Evolutionary conservation across 2,888 invertebrate genomes (phyloP).

Genomic region (Globia sparganii): DNA sequence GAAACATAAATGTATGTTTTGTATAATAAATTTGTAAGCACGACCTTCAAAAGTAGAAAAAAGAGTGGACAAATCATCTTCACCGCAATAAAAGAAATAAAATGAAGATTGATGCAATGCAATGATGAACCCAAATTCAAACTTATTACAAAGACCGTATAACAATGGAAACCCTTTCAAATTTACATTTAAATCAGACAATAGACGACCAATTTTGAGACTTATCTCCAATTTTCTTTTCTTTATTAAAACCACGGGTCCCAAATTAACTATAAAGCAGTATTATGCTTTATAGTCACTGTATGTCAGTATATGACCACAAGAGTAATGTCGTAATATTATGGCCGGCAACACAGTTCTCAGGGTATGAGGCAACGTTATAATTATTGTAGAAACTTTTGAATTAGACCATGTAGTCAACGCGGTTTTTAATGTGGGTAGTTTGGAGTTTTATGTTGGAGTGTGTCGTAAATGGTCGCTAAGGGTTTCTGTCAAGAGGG

Average conservation of each 20-base stretch:
- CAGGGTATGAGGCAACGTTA: conserved; percentile 54
- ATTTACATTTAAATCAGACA: conserved; percentile 31
- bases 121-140: conserved; percentile 22
- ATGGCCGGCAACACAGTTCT: conserved; percentile 57
- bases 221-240: conserved; percentile 41
- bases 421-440: conserved; percentile 38
- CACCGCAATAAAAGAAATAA: background rate
- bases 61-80: background rate
- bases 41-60: background rate
- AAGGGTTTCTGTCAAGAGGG: background rate
- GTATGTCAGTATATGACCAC: conserved; percentile 47
- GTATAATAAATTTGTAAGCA: background rate
- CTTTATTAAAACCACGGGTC: background rate
- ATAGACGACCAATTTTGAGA: conserved; percentile 16
- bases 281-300: too few species aligned
- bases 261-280: conserved; percentile 27
- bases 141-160: conserved; percentile 8
- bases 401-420: conserved; percentile 14
- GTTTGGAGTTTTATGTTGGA: conserved; percentile 17
- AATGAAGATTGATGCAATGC: background rate
- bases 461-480: conserved; percentile 1
- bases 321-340: conserved; percentile 39
- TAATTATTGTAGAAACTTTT: conserved; percentile 57
- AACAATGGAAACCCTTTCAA: conserved; percentile 19
- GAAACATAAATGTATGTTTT: background rate